Base-by-base conservation (phyloP, 2,888 invertebrate genomes). In the Heliconius cydno region DNA sequence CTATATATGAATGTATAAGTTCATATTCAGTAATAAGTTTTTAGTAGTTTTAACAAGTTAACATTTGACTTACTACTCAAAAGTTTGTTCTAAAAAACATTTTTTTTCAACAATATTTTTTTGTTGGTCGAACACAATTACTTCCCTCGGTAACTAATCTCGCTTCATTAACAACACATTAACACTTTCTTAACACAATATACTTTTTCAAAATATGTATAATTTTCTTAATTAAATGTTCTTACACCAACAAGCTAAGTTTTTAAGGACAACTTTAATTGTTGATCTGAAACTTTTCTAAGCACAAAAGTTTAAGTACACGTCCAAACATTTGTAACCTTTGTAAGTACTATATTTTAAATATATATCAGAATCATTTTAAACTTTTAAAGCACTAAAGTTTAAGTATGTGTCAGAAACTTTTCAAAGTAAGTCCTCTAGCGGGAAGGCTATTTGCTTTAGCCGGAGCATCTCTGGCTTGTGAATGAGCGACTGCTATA, bases 401-500 rank as follows among this genome's bases (percentile, higher is more conserved):
- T 12, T 66, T 72, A 25, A 72, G 71, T 52, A 75, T 68, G 65
- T 67, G 78, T 87, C 83, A 95, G 83, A 95, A 94, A 85, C 95
- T 94, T 85, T 95, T 95, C 75, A 95, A 89, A 13, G 95, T 95
- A 52, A 95, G 92, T 41, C 95, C 95, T 9, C 95, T 82, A 0
- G 95, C 95, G 0, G 95, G 95, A 81, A 95, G 86, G 63, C 95
- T 95, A 86, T 95, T 95, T 28, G 95, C 94, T 83, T 95, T 95
- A 63, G 94, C 94, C 0, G 95, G 94, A 2, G 91, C 91, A 80
- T 96, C 96, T 60, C 96, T 90, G 0, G 97, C 96, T 85, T 98
- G 97, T 0, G 97, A 97, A 90, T 98, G 98, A 0, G 98, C 98
- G 19, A 99, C 98, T 7, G 98, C 98, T 83, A 98, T 98, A 88